These are phyloP conservation scores for Zoroaster sp. DNA, from an alignment of 53 echinoderm and acorn worm species.

Conservation along the genomic window DNA sequence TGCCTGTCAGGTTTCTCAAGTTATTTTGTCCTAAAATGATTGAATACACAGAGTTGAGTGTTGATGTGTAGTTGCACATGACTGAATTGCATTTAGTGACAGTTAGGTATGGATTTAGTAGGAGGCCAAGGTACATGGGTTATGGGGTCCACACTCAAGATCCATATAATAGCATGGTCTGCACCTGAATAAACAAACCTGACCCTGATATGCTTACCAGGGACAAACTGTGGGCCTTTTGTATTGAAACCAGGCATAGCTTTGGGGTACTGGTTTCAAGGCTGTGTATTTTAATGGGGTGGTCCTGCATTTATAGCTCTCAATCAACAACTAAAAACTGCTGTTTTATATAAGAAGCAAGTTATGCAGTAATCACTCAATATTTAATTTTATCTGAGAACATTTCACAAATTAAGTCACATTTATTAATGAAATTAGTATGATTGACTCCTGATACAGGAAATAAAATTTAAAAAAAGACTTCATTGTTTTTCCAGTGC, in stretches of 20 bases:
- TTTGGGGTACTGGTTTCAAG: background rate
- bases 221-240: background rate
- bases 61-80: conserved; percentile 22
- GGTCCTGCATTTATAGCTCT: background rate
- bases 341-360: no score
- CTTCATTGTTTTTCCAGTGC: no score
- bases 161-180: background rate
- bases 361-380: no score
- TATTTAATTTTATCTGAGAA: no score
- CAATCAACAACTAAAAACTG: no score
- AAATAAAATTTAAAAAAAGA: no score
- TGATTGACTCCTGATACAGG: no score
- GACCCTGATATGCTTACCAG: conserved; percentile 27
- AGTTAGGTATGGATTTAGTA: background rate
- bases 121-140: background rate
- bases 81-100: conserved; percentile 31
- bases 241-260: conserved; percentile 10
- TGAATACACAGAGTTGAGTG: conserved; percentile 9
- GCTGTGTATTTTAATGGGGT: background rate
- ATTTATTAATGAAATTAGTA: no score
- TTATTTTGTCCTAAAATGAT: conserved; percentile 38
- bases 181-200: conserved; percentile 53
- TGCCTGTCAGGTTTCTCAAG: background rate
- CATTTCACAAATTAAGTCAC: no score
- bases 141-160: background rate